Conservation (phyloP, 1,140 invertebrate species). For the Sitodiplosis mosellana region DNA sequence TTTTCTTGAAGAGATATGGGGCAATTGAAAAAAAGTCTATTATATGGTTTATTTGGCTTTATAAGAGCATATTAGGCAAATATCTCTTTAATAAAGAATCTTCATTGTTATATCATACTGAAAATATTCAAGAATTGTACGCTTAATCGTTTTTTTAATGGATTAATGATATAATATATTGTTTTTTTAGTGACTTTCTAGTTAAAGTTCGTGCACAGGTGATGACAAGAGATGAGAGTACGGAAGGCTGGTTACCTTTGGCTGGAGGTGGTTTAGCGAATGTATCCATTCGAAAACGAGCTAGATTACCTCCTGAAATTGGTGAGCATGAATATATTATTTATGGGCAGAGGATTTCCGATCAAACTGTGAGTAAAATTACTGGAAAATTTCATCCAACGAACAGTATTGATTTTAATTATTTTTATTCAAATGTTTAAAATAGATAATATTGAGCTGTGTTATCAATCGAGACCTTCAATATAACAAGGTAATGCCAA, state of each 20-base stretch:
- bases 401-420: too few relatives aligned
- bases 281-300: slow-evolving; percentile 65
- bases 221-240: slow-evolving; percentile 94
- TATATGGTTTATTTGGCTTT: too few relatives aligned
- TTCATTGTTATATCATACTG: too few relatives aligned
- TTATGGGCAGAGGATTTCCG: slow-evolving; percentile 75
- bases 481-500: slow-evolving; percentile 96
- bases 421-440: too few relatives aligned
- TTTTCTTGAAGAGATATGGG: too few relatives aligned
- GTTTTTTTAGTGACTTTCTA: slow-evolving; percentile 67
- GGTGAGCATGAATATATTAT: slow-evolving; percentile 66
- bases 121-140: too few relatives aligned
- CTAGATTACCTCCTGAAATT: slow-evolving; percentile 27
- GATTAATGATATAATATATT: neutral
- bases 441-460: slow-evolving; percentile 82
- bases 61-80: too few relatives aligned
- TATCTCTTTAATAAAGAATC: too few relatives aligned
- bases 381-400: neutral
- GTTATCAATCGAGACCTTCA: slow-evolving; percentile 89
- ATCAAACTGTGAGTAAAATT: slow-evolving; percentile 57
- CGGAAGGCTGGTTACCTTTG: slow-evolving; percentile 87
- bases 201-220: slow-evolving; percentile 94
- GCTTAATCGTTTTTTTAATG: neutral
- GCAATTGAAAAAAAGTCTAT: too few relatives aligned
- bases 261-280: slow-evolving; percentile 84